These are phyloP conservation scores for Venustoraphidia nigricollis DNA, from an alignment of 2,888 invertebrate genomes.

Conservation along the genomic window DNA sequence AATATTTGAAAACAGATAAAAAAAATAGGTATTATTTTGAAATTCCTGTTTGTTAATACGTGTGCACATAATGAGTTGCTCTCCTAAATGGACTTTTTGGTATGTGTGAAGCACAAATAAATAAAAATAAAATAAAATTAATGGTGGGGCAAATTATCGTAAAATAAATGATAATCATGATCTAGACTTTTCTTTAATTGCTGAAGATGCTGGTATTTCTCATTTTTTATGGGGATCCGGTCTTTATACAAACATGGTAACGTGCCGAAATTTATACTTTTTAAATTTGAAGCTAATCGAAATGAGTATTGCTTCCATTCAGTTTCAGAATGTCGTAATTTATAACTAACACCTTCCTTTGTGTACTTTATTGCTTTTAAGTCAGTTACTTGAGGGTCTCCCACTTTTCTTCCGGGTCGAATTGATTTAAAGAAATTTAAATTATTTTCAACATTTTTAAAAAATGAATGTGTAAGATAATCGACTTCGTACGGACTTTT, in stretches of 20 bases:
- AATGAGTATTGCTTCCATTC: constrained; percentile 8
- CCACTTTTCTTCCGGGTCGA: constrained; percentile 12
- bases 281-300: constrained; percentile 8
- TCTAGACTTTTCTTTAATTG: constrained; percentile 8
- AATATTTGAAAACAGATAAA: too few relatives aligned
- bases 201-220: constrained; percentile 9
- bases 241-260: constrained; percentile 12
- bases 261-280: constrained; percentile 13
- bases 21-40: too few relatives aligned
- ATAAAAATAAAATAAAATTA: constrained; percentile 6
- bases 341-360: background rate
- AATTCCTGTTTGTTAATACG: too few relatives aligned
- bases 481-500: constrained; percentile 10
- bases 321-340: constrained; percentile 7
- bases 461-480: constrained; percentile 6
- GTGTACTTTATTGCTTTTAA: constrained; percentile 10
- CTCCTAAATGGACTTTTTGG: too few relatives aligned
- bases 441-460: constrained; percentile 7
- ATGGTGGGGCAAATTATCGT: too few relatives aligned
- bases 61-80: too few relatives aligned
- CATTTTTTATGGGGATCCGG: constrained; percentile 14
- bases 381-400: constrained; percentile 13
- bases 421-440: constrained; percentile 9
- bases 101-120: too few relatives aligned
- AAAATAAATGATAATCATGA: constrained; percentile 9